Conservation (phyloP, 1,140 invertebrate species). For the Alviniconcha marisindica region DNA sequence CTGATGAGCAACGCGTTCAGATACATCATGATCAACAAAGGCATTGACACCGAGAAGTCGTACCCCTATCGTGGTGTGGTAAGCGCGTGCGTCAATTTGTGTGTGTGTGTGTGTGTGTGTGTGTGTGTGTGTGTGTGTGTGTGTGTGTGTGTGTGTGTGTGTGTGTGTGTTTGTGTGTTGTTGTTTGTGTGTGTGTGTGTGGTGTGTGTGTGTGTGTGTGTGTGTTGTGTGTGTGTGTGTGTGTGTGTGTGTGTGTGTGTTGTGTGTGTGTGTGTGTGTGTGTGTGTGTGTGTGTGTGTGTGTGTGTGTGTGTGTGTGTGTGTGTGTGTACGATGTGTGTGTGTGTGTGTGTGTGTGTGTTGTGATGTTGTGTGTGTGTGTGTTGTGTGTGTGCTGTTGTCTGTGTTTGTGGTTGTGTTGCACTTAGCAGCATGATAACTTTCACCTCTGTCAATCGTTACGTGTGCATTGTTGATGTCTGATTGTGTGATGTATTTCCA, state of each 20-base stretch:
- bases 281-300: slow-evolving; percentile 30
- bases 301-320: slow-evolving; percentile 27
- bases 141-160: neutral
- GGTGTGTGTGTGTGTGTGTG: neutral
- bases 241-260: slow-evolving; percentile 3
- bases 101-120: neutral
- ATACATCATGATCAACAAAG: slow-evolving; percentile 93
- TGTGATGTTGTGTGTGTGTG: neutral
- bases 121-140: neutral
- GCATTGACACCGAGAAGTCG: slow-evolving; percentile 93
- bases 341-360: neutral
- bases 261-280: slow-evolving; percentile 4
- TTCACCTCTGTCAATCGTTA: too few species aligned
- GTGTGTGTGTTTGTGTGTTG: neutral
- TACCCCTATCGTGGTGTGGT: slow-evolving; percentile 66
- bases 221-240: neutral
- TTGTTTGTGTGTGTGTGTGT: neutral
- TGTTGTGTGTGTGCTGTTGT: neutral
- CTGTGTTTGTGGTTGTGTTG: too few species aligned
- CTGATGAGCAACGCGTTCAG: slow-evolving; percentile 93
- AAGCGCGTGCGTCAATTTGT: neutral
- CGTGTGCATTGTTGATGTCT: too few species aligned
- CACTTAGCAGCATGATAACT: too few species aligned
- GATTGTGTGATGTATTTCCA: too few species aligned
- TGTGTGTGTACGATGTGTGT: slow-evolving; percentile 24